phyloP scores from a whole-genome alignment of 2,113 vertebrate genomes.

The Progne subis region DNA sequence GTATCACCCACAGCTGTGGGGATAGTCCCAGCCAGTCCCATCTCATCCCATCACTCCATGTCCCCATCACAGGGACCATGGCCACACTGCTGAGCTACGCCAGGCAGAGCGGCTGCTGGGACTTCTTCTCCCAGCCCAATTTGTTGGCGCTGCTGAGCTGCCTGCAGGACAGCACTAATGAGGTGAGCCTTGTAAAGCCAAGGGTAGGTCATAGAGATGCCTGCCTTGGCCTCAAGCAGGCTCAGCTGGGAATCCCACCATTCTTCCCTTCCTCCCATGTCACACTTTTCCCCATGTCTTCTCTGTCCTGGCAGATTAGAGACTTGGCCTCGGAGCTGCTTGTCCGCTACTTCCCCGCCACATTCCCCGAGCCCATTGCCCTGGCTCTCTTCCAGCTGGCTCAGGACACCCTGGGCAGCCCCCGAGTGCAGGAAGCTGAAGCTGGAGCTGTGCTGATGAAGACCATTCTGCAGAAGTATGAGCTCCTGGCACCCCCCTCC shows the following conservation, averaged over 20 bases:
- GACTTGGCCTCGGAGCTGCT: slow-evolving; percentile 83
- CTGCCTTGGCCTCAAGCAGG: rapidly evolving
- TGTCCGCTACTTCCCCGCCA: slow-evolving; percentile 76
- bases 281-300: neutral
- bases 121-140: slow-evolving; percentile 81
- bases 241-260: neutral
- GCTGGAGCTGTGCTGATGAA: slow-evolving; percentile 83
- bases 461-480: slow-evolving; percentile 84
- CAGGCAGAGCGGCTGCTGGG: slow-evolving; percentile 77
- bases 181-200: slow-evolving; percentile 58
- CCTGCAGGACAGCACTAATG: slow-evolving; percentile 87
- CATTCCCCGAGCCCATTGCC: slow-evolving; percentile 61
- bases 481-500: neutral
- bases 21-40: rapidly evolving
- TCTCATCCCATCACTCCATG: rapidly evolving
- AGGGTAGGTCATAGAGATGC: neutral
- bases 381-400: slow-evolving; percentile 70
- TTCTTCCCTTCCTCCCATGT: neutral
- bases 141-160: slow-evolving; percentile 81
- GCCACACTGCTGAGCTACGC: slow-evolving; percentile 75
- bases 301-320: slow-evolving; percentile 77
- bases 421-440: slow-evolving; percentile 86
- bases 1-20: neutral
- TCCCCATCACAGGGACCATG: slow-evolving; percentile 75
- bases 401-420: slow-evolving; percentile 76